phyloP scores from a whole-genome alignment of 23 tunicate genomes.

The Styela plicata region DNA sequence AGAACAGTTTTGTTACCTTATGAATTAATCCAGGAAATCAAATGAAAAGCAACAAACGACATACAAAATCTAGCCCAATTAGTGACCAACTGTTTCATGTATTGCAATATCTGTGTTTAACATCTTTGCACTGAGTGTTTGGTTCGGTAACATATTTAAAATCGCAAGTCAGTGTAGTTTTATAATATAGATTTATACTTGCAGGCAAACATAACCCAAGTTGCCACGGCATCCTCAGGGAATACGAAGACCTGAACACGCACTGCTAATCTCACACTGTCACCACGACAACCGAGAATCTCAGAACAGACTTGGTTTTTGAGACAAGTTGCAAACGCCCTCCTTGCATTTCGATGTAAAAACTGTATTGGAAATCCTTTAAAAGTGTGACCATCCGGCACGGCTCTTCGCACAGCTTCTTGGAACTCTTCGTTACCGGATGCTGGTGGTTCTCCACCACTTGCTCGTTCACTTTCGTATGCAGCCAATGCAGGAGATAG shows the following conservation, averaged over 20 bases:
- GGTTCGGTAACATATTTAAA: too few relatives aligned
- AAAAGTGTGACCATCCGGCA: slow-evolving; percentile 85
- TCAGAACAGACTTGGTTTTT: slow-evolving; percentile 67
- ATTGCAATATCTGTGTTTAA: too few relatives aligned
- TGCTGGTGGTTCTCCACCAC: slow-evolving; percentile 48
- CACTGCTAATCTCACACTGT: slow-evolving; percentile 59
- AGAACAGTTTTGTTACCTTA: too few relatives aligned
- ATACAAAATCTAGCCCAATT: too few relatives aligned
- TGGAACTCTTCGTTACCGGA: slow-evolving; percentile 84
- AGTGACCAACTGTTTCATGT: too few relatives aligned
- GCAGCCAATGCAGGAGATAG: slow-evolving; percentile 63
- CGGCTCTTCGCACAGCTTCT: slow-evolving; percentile 69
- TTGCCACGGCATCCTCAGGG: slow-evolving; percentile 74
- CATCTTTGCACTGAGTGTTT: too few relatives aligned
- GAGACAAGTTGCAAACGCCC: slow-evolving; percentile 52
- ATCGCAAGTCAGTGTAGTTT: too few relatives aligned
- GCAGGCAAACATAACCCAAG: slow-evolving; percentile 93
- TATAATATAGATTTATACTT: slow-evolving; percentile 71
- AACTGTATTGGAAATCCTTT: slow-evolving; percentile 90
- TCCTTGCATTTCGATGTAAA: slow-evolving; percentile 57
- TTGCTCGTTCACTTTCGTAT: slow-evolving; percentile 66
- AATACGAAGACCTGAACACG: slow-evolving; percentile 61
- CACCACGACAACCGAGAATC: slow-evolving; percentile 75
- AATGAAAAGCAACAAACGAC: too few relatives aligned
- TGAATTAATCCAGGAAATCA: too few relatives aligned